These are phyloP conservation scores for Platycercus adscitus DNA, from an alignment of 2,113 vertebrate genomes.

Conservation along the genomic window DNA sequence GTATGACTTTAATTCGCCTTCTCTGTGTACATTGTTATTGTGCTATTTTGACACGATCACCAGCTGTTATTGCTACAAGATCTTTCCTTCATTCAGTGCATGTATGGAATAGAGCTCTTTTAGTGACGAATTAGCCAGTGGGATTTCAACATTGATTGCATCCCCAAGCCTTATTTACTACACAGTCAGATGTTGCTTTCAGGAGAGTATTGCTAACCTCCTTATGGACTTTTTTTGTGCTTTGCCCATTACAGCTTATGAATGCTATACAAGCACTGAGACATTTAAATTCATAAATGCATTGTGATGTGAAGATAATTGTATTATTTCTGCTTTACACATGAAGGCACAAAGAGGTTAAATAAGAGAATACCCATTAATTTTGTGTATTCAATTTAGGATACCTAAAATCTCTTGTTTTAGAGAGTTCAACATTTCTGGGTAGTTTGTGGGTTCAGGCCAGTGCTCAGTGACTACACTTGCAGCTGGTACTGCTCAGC, in stretches of 20 bases:
- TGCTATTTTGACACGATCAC: background rate
- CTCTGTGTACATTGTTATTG: background rate
- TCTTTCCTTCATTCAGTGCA: background rate
- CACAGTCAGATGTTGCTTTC: background rate
- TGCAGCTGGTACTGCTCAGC: constrained; percentile 32
- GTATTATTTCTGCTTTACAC: background rate
- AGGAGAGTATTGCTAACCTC: background rate
- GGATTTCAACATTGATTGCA: background rate
- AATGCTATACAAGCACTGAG: background rate
- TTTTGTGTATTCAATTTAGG: background rate
- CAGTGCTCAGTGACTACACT: background rate
- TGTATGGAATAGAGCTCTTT: background rate
- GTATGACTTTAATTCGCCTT: background rate
- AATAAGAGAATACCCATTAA: background rate
- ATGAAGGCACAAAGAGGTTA: background rate
- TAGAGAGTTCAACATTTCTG: background rate
- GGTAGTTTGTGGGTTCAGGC: background rate
- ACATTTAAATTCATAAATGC: background rate
- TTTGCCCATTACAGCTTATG: background rate
- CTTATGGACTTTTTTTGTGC: background rate
- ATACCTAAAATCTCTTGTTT: background rate
- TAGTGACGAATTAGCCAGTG: background rate
- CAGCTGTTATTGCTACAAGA: background rate
- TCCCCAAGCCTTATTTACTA: background rate
- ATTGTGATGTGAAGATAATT: background rate